These are phyloP conservation scores for Bradysia coprophila DNA, from an alignment of 1,140 invertebrate genomes.

Conservation along the genomic window DNA sequence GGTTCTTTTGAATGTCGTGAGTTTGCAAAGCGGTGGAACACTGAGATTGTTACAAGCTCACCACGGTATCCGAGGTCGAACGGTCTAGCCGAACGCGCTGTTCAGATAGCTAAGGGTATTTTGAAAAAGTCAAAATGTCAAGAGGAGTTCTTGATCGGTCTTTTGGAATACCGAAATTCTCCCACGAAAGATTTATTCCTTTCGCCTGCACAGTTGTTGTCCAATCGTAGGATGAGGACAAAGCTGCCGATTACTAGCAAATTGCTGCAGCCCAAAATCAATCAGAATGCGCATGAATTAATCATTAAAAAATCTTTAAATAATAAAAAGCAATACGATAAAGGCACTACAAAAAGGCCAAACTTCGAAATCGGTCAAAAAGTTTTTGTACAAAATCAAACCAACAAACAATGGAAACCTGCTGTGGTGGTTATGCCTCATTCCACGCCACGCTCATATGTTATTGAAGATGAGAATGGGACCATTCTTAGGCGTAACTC, in stretches of 20 bases:
- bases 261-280: neutral
- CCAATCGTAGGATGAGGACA: slow-evolving; percentile 5
- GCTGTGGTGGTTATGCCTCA: too few relatives aligned
- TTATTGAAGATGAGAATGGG: too few relatives aligned
- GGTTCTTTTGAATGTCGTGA: slow-evolving; percentile 9
- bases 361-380: too few relatives aligned
- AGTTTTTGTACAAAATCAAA: too few relatives aligned
- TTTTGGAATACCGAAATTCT: slow-evolving; percentile 6
- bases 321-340: too few relatives aligned
- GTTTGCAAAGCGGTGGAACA: slow-evolving; percentile 10
- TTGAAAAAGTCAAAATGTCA: slow-evolving; percentile 10
- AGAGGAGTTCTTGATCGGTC: slow-evolving; percentile 4
- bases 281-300: too few relatives aligned
- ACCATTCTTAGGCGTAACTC: too few relatives aligned
- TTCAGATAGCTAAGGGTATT: slow-evolving; percentile 12
- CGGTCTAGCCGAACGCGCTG: slow-evolving; percentile 12
- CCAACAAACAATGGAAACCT: too few relatives aligned
- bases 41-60: slow-evolving; percentile 11
- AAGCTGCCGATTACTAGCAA: slow-evolving; percentile 4
- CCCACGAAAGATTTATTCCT: slow-evolving; percentile 4
- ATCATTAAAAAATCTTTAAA: too few relatives aligned
- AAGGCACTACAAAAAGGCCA: too few relatives aligned
- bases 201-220: slow-evolving; percentile 8
- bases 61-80: slow-evolving; percentile 13
- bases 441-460: too few relatives aligned